A percentile compares a stretch with the other conserved stretches of the same genome.
Evolutionary conservation across 2,113 vertebrate species (phyloP).

Genomic region (Myrmophylax atrothorax): DNA sequence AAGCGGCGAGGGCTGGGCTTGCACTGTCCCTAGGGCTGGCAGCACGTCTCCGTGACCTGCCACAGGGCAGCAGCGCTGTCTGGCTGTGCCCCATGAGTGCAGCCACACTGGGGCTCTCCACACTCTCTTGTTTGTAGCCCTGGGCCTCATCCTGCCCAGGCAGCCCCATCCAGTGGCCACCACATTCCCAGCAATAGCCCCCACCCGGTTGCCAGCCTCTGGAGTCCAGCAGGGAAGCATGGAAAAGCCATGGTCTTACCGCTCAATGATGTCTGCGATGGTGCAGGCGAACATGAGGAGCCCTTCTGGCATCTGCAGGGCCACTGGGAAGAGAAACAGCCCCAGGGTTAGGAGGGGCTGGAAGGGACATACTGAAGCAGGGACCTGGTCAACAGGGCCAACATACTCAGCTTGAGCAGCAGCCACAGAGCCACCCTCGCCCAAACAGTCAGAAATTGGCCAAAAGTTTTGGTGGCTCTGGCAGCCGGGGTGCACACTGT

Average conservation of each 20-base stretch:
- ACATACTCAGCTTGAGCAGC: rapidly evolving
- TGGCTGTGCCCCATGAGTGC: rapidly evolving
- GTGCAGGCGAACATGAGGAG: slow-evolving; percentile 97
- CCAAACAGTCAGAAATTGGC: background rate
- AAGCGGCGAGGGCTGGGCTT: background rate
- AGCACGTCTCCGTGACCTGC: background rate
- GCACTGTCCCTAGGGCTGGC: background rate
- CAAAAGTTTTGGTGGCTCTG: background rate
- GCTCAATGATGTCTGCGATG: slow-evolving; percentile 93
- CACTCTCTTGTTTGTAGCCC: rapidly evolving
- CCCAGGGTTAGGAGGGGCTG: background rate
- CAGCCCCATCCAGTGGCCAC: background rate
- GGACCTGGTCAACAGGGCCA: background rate
- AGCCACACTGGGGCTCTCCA: background rate
- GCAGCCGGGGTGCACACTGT: background rate
- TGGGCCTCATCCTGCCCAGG: background rate
- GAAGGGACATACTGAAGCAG: rapidly evolving
- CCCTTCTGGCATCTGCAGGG: slow-evolving; percentile 96
- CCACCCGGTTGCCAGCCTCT: rapidly evolving
- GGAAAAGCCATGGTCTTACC: slow-evolving; percentile 71
- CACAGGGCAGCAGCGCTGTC: rapidly evolving
- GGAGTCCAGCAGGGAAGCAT: rapidly evolving
- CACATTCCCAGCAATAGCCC: background rate
- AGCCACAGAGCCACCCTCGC: background rate
- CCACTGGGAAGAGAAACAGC: slow-evolving; percentile 80